Evolutionary conservation across 2,888 invertebrate species (phyloP).

Genomic region (Podotricha telesiphe): DNA sequence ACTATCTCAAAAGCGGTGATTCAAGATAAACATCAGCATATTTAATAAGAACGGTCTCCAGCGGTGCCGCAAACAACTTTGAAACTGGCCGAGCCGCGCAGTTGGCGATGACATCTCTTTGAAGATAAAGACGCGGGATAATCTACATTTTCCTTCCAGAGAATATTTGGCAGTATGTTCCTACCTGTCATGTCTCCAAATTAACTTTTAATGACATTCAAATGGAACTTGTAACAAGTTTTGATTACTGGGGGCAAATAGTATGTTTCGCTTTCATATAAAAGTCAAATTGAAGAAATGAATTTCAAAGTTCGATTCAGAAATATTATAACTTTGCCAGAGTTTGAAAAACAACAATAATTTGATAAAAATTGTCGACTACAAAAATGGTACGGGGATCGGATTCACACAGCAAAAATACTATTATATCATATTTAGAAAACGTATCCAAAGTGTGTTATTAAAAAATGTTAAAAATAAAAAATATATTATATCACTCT

Average conservation of each 20-base stretch:
- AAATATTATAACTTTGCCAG: too few species aligned
- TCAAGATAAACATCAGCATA: constrained; percentile 68
- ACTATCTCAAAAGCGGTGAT: constrained; percentile 57
- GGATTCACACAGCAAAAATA: not conserved
- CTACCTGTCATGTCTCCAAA: constrained; percentile 71
- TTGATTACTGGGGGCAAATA: constrained; percentile 2
- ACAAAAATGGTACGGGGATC: not conserved
- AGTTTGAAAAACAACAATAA: not conserved
- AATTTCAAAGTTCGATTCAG: too few species aligned
- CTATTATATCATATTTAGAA: too few species aligned
- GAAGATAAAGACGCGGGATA: constrained; percentile 82
- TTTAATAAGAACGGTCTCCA: constrained; percentile 70
- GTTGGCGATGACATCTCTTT: constrained; percentile 82
- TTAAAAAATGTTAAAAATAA: too few species aligned
- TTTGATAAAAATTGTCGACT: not conserved
- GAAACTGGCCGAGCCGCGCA: constrained; percentile 72
- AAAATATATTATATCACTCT: too few species aligned
- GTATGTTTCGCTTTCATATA: too few species aligned
- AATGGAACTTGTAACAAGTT: constrained; percentile 56
- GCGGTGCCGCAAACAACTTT: constrained; percentile 74
- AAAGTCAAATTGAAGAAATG: too few species aligned
- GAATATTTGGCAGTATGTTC: constrained; percentile 69
- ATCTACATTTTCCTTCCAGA: constrained; percentile 78
- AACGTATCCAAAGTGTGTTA: too few species aligned
- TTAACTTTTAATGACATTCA: constrained; percentile 72